A percentile compares a stretch with the other conserved stretches of the same genome.
Evolutionary conservation across 2,797 vertebrate genomes (phyloP).

Genomic region (Falco concolor): DNA sequence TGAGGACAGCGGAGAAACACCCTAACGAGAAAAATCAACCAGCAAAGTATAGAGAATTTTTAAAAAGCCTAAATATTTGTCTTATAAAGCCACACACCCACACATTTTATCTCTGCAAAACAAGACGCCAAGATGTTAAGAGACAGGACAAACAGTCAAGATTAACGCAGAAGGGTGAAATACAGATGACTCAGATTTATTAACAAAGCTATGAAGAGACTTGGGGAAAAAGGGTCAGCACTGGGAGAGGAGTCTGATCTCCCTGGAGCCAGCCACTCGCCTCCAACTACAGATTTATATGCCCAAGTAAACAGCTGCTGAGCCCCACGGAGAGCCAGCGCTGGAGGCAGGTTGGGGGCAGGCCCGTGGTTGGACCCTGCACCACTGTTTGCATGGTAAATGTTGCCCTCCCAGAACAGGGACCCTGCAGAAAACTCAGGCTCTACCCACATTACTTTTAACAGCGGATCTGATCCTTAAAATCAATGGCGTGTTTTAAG

Average conservation of each 20-base stretch:
- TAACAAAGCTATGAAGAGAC: background rate
- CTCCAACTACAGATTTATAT: background rate
- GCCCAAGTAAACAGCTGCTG: background rate
- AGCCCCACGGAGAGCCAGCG: background rate
- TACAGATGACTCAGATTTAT: slow-evolving; percentile 24
- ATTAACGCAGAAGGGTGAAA: background rate
- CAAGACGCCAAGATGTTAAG: background rate
- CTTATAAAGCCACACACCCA: slow-evolving; percentile 10
- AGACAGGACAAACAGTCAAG: slow-evolving; percentile 15
- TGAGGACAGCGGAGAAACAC: background rate
- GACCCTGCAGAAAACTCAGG: background rate
- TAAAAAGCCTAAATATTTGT: slow-evolving; percentile 3
- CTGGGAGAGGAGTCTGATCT: background rate
- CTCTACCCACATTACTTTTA: background rate
- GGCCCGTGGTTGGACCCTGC: background rate
- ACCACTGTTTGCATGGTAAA: background rate
- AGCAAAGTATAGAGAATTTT: background rate
- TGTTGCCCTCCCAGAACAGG: background rate
- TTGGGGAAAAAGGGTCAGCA: background rate
- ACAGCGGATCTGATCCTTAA: background rate
- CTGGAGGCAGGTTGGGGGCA: background rate
- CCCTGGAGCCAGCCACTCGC: background rate
- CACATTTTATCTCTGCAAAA: background rate
- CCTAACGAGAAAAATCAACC: background rate
- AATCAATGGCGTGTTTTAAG: background rate